Evolutionary conservation across 2,888 invertebrate genomes (phyloP), one percentile per base, ranked within the genome.

Genomic region (Drosophila histrio): DNA sequence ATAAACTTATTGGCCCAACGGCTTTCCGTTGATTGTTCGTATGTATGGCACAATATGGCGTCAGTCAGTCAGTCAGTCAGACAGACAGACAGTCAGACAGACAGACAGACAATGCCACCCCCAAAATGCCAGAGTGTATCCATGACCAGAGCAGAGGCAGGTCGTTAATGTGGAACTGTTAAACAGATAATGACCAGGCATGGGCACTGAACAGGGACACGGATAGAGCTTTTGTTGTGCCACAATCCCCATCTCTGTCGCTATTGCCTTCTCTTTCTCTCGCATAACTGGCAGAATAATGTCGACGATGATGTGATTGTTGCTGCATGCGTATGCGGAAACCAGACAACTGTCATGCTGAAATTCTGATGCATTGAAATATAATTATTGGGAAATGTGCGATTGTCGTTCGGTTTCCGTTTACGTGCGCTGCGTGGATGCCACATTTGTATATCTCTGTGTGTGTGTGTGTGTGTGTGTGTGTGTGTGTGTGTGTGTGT

Each of bases 311-410:
- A 67, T 69, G 78, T 70, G 63, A 54, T 60, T 69, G 64, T 61
- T 67, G 66, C 24, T 59, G 62, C 61, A 54, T 56, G 62, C 62
- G 76, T 66, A 77, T 74, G 66, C 77, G 89, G 89, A 89, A 88
- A 88, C 77, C 89, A 79, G 72, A 78, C 85, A 88, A 89, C 74
- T 87, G 82, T 72, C 73, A 68, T 69, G 64, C 82, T 70, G 80
- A 73, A 80, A 83, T 87, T 79, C 86, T 87, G 90, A 82, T 87
- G 82, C 87, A 90, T 87, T 89, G 90, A 87, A 85, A 83, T 89
- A 89, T 89, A 90, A 89, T 89, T 89, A 89, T 89, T 89, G 90
- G 87, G 87, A 89, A 90, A 89, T 87, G 87, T 79, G 79, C 81
- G 90, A 80, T 89, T 89, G 88, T 88, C 89, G 72, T 69, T 84